Base-by-base conservation (phyloP, 2,797 vertebrate species). In the Nannoperca obscura region DNA sequence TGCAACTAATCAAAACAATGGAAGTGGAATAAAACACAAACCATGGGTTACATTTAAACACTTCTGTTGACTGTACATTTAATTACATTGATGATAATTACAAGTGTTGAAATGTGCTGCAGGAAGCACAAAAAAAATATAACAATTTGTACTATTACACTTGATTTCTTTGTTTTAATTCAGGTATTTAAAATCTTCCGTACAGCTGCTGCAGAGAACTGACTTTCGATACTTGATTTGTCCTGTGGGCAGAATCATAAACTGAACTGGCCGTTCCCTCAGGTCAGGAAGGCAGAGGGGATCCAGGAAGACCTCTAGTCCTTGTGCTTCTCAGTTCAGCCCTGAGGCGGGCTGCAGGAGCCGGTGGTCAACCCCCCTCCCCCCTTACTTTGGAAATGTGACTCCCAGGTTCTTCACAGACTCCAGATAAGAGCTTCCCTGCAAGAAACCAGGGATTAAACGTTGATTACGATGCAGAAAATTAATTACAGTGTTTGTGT, bases 221-320 rank as follows among this genome's bases (percentile, higher is more conserved):
- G 24, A 27, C 24, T 27, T 27, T 50, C 42, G 42, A 36, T 77
- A 76, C 74, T 27, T 53, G 67, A 82, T 76, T 71, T 32, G 50
- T 77, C 71, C 77, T 55, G 32, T 15, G 5, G 54, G 61, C 47
- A 40, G 66, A 68, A 44, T 53, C 66, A 74, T 73, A 54, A 84
- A 53, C 46, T 27, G 12, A 77, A 64, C 63, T 64, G 44, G 65
- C 67, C 36, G 3, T 27, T 19, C 12, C 55, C n/a, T 22, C 53
- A 44, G 57, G 76, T 81, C 50, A 69, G 68, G 65, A 77, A 59
- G 60, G 74, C 66, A 81, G 83, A 83, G 82, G 71, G 65, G 74
- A 80, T 82, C 69, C 54, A 46, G 63, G 49, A 85, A 82, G 74
- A 86, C 78, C 80, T 77, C 74, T 84, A 76, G 54, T 79, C 74